Evolutionary conservation across 2,888 invertebrate species (phyloP).

Genomic region (Eupithecia insigniata): DNA sequence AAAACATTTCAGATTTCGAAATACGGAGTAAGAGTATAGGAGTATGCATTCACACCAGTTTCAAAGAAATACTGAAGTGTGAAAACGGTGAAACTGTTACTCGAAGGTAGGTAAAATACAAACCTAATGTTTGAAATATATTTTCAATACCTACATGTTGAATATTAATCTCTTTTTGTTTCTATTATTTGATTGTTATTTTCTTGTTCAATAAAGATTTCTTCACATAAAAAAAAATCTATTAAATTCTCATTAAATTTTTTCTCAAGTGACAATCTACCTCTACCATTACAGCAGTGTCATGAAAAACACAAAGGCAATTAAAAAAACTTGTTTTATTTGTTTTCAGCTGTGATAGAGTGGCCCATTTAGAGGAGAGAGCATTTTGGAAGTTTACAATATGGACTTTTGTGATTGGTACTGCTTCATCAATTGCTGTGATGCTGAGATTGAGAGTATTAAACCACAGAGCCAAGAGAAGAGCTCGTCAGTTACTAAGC

Average conservation of each 20-base stretch:
- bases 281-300: too few species aligned
- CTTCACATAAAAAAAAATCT: too few species aligned
- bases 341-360: conserved; percentile 90
- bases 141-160: neutral
- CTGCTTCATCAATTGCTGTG: conserved; percentile 87
- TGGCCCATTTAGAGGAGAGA: conserved; percentile 92
- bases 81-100: conserved; percentile 91
- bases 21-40: conserved; percentile 91
- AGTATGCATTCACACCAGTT: conserved; percentile 92
- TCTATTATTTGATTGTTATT: too few species aligned
- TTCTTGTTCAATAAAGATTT: too few species aligned
- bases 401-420: conserved; percentile 86
- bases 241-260: too few species aligned
- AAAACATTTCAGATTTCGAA: conserved; percentile 86
- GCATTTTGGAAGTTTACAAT: conserved; percentile 93
- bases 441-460: conserved; percentile 87
- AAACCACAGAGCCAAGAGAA: conserved; percentile 86
- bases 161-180: too few species aligned
- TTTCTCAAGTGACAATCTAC: too few species aligned
- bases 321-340: neutral
- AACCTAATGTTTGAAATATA: neutral
- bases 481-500: conserved; percentile 89
- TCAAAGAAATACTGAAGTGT: conserved; percentile 92
- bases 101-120: conserved; percentile 87
- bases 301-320: too few species aligned